These are phyloP conservation scores for Chlorops oryzae DNA, from an alignment of 1,140 invertebrate species.

Conservation along the genomic window DNA sequence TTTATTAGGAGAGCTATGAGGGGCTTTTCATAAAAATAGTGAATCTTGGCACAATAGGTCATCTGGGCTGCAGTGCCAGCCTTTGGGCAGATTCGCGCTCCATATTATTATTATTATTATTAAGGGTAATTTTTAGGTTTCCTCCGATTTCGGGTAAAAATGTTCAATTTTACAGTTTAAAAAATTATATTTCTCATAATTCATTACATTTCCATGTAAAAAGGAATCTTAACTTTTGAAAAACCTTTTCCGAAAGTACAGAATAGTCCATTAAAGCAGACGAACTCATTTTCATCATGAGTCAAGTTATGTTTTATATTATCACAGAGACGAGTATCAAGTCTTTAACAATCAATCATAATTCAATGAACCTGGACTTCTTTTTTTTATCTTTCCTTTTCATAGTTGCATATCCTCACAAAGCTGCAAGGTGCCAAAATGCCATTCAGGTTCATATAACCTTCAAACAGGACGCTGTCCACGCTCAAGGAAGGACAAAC, in stretches of 20 bases:
- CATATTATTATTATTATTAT: too few species aligned
- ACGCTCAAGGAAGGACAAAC: slow-evolving; percentile 14
- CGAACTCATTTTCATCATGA: not conserved
- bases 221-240: not conserved
- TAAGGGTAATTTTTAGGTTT: too few species aligned
- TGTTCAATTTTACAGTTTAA: too few species aligned
- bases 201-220: not conserved
- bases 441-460: slow-evolving; percentile 31
- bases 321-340: not conserved
- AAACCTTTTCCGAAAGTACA: not conserved
- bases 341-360: not conserved
- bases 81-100: too few species aligned
- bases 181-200: too few species aligned
- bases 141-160: too few species aligned
- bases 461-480: slow-evolving; percentile 33
- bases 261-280: too few species aligned
- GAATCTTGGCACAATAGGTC: too few species aligned
- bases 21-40: too few species aligned
- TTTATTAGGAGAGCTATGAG: too few species aligned
- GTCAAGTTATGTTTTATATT: not conserved
- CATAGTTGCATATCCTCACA: slow-evolving; percentile 28
- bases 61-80: too few species aligned
- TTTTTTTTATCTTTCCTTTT: not conserved
- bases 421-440: slow-evolving; percentile 31
- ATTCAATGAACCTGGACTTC: not conserved